These are phyloP conservation scores for Druceiella hillmani DNA, from an alignment of 2,888 invertebrate genomes.

Conservation along the genomic window DNA sequence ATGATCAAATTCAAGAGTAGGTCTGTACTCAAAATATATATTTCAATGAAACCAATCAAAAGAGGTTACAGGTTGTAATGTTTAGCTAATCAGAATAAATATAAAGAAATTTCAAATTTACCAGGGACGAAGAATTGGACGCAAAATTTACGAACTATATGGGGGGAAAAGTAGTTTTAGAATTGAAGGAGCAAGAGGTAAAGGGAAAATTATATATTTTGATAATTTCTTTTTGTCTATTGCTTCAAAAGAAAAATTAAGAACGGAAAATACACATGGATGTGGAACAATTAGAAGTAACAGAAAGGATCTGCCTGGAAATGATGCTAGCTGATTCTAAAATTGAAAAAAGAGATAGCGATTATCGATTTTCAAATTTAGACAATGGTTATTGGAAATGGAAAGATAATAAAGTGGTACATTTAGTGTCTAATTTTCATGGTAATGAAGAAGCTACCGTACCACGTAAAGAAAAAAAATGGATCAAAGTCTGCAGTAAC, in stretches of 20 bases:
- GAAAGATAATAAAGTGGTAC: constrained; percentile 6
- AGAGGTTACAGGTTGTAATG: constrained; percentile 27
- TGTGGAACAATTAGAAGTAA: too few relatives aligned
- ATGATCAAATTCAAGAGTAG: constrained; percentile 24
- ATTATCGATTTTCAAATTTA: too few relatives aligned
- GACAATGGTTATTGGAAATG: too few relatives aligned
- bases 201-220: constrained; percentile 20
- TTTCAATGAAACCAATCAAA: constrained; percentile 29
- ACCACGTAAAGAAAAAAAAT: constrained; percentile 19
- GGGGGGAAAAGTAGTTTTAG: constrained; percentile 20
- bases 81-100: constrained; percentile 18
- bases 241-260: constrained; percentile 22
- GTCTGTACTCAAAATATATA: constrained; percentile 26
- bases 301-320: too few relatives aligned
- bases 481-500: constrained; percentile 19
- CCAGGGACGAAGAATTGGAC: constrained; percentile 20
- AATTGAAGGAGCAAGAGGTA: constrained; percentile 20
- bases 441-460: constrained; percentile 15
- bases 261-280: constrained; percentile 1
- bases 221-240: constrained; percentile 24
- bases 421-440: constrained; percentile 18
- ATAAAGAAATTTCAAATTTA: constrained; percentile 16
- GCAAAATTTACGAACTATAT: constrained; percentile 16
- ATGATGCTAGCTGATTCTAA: too few relatives aligned
- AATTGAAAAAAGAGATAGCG: too few relatives aligned